A percentile compares a stretch with the other conserved stretches of the same genome.
phyloP scores from a whole-genome alignment of 2,888 invertebrate genomes.

The Nemapogon koenigi region DNA sequence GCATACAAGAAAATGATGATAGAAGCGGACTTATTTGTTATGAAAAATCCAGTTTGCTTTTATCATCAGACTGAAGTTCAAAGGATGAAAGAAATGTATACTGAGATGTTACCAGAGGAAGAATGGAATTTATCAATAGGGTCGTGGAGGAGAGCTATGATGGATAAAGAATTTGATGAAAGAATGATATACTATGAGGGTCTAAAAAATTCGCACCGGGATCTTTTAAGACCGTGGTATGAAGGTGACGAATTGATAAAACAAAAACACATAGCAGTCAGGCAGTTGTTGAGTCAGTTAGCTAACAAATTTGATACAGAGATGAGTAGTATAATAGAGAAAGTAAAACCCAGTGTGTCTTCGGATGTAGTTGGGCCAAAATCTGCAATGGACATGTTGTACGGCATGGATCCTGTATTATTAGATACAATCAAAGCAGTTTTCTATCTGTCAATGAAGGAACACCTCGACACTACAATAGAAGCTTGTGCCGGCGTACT shows the following conservation, averaged over 20 bases:
- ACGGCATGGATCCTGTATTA: not conserved
- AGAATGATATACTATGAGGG: conserved; percentile 40
- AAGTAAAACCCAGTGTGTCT: conserved; percentile 12
- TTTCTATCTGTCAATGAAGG: conserved; percentile 35
- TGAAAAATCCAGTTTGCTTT: conserved; percentile 49
- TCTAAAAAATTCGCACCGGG: conserved; percentile 30
- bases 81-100: conserved; percentile 33
- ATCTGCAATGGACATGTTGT: conserved; percentile 11
- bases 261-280: conserved; percentile 36
- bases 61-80: conserved; percentile 50
- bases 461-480: conserved; percentile 31
- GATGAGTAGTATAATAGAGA: conserved; percentile 22
- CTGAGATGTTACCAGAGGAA: conserved; percentile 29
- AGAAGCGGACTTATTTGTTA: conserved; percentile 43
- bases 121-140: conserved; percentile 42
- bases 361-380: conserved; percentile 13
- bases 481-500: conserved; percentile 40
- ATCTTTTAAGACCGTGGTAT: conserved; percentile 39
- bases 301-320: conserved; percentile 38
- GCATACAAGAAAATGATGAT: conserved; percentile 41
- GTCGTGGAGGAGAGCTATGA: conserved; percentile 42
- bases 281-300: conserved; percentile 29
- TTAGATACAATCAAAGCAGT: conserved; percentile 23
- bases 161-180: conserved; percentile 36
- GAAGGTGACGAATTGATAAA: conserved; percentile 33